phyloP scores from a whole-genome alignment of 2,113 vertebrate genomes.

The Gobio gobio region DNA sequence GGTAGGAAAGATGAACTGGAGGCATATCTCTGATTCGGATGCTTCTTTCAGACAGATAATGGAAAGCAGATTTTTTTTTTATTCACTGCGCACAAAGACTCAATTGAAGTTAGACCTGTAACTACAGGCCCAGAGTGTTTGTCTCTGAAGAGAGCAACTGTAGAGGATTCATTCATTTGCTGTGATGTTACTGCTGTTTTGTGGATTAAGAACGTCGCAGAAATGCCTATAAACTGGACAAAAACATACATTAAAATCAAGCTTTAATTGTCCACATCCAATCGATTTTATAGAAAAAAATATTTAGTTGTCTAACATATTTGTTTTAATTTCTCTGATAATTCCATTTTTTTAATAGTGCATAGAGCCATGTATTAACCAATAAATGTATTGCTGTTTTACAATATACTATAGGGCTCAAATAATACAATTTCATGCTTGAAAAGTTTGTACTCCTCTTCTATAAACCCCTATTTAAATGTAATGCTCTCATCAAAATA shows the following conservation, averaged over 20 bases:
- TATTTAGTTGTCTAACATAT: too few species aligned
- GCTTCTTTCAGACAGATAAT: background rate
- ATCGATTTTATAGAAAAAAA: background rate
- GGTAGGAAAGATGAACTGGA: conserved; percentile 12
- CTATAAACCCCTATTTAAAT: background rate
- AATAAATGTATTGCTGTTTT: background rate
- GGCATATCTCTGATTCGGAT: background rate
- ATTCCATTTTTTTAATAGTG: background rate
- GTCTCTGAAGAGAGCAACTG: background rate
- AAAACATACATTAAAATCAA: background rate
- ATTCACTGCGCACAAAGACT: background rate
- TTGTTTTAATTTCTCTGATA: background rate
- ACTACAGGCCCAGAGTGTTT: background rate
- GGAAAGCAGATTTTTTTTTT: background rate
- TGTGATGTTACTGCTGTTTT: background rate
- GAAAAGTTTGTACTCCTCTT: too few species aligned
- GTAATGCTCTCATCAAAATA: background rate
- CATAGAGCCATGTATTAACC: background rate
- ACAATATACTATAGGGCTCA: background rate
- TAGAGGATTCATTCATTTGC: background rate
- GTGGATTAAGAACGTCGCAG: background rate
- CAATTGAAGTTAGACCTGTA: background rate
- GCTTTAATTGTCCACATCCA: background rate
- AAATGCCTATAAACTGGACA: background rate
- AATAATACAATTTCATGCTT: background rate